Percentiles rank a stretch among this genome's conserved stretches.
Evolutionary conservation across 2,888 invertebrate genomes (phyloP).

Genomic region (Idaea aversata): DNA sequence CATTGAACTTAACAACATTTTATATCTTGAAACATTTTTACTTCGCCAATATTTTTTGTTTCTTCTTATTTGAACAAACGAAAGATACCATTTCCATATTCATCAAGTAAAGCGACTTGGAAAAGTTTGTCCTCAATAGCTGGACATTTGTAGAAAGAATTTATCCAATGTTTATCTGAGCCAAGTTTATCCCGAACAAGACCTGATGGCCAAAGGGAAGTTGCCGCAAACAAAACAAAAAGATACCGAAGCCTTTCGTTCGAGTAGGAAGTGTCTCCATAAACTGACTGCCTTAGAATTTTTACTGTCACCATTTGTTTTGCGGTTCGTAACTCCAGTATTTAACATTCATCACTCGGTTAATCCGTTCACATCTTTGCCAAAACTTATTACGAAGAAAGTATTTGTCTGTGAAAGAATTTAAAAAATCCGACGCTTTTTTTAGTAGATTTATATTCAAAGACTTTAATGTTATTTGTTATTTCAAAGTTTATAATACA

Average conservation of each 20-base stretch:
- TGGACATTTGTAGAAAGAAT: conserved; percentile 29
- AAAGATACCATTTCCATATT: neutral
- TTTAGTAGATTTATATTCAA: neutral
- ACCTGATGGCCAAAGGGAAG: conserved; percentile 43
- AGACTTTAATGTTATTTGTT: neutral
- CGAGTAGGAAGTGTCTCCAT: conserved; percentile 39
- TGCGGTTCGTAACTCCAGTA: conserved; percentile 29
- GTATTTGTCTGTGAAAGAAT: neutral
- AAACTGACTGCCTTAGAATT: conserved; percentile 39
- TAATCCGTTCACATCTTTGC: conserved; percentile 31
- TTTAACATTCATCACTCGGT: conserved; percentile 33
- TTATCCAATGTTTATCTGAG: conserved; percentile 41
- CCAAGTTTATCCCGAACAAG: conserved; percentile 41
- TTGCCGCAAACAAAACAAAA: conserved; percentile 51
- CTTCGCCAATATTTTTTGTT: neutral
- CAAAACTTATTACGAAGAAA: conserved; percentile 21
- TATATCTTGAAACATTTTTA: neutral
- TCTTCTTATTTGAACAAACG: neutral
- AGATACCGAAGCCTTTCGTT: conserved; percentile 40
- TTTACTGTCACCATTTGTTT: conserved; percentile 32
- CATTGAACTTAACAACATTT: neutral
- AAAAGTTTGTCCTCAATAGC: conserved; percentile 20
- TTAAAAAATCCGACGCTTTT: neutral
- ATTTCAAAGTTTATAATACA: neutral
- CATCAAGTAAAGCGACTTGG: neutral